These are phyloP conservation scores for Corydoras sp. DNA, from an alignment of 2,113 vertebrate species.

Conservation along the genomic window DNA sequence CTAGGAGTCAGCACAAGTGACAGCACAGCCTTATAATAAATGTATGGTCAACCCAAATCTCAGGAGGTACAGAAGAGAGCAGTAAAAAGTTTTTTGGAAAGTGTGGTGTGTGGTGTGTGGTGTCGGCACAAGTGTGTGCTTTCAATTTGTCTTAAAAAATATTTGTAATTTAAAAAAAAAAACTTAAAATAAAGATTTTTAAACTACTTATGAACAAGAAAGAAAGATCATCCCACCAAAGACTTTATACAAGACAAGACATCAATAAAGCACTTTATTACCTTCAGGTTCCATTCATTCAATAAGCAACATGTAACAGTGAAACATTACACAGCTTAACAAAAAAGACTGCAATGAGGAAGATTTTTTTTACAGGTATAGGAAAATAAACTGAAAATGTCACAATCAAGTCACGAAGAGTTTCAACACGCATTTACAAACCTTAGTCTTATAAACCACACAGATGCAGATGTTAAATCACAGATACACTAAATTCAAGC, in stretches of 20 bases:
- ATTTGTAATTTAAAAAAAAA: background rate
- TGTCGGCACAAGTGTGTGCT: no score
- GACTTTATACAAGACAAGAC: background rate
- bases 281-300: constrained; percentile 34
- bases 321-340: constrained; percentile 30
- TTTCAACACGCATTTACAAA: constrained; percentile 23
- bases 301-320: constrained; percentile 20
- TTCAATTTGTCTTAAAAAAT: background rate
- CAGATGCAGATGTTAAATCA: background rate
- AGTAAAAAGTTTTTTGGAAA: no score
- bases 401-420: constrained; percentile 2
- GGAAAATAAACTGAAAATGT: background rate
- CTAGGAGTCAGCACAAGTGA: no score
- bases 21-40: no score
- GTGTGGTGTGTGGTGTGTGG: no score
- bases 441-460: constrained; percentile 18
- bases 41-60: no score
- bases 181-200: no score
- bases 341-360: background rate
- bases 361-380: background rate
- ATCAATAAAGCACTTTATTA: constrained; percentile 42
- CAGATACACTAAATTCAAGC: constrained; percentile 7
- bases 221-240: background rate
- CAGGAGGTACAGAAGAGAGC: no score
- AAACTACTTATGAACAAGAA: no score